Evolutionary conservation across 2,888 invertebrate genomes (phyloP), one percentile per base, ranked within the genome.

Genomic region (Corythucha ciliata): DNA sequence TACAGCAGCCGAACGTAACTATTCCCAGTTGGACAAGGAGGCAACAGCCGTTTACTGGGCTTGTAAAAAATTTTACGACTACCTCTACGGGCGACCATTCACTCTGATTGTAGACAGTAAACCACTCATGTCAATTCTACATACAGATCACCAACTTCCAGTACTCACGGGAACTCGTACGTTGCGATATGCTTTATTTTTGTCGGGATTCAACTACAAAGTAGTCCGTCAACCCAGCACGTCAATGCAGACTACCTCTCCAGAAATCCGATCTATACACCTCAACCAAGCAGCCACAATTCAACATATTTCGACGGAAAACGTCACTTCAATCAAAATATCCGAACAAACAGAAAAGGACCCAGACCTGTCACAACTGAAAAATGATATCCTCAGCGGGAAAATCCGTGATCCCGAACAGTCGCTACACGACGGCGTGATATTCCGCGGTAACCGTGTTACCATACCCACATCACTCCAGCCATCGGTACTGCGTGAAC

Each of bases 1-100:
- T 7, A 44, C 29, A 44, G 26, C 20, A 4, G 29, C 27, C 6
- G 29, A 27, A 44, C 41, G 41, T 14, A 12, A 24, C 6, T 25
- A 44, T 41, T 41, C 41, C 21, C 8, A 39, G n/a, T 6, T 39
- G 16, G 40, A 39, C 6, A 14, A 40, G 22, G 56, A 58, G 48
- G 58, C 55, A 7, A 24, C 44, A 12, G 52, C 57, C 10, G 45
- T 57, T 3, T 48, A 46, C 47, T 57, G 36, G 25, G 32, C 25
- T 12, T 37, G 33, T 18, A 32, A 39, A 16, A 46, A 10, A 26
- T 36, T 46, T 20, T 46, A 37, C 18, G 14, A 32, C 24, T 55
- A 52, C 29, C 22, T 46, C 10, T 53, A 34, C 42, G 55, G 55
- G 4, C 21, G 52, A 12, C 34, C 51, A 18, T 54, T 52, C 22